Evolutionary conservation across 2,888 invertebrate genomes (phyloP), one percentile per base, ranked within the genome.

Genomic region (Nowickia ferox): DNA sequence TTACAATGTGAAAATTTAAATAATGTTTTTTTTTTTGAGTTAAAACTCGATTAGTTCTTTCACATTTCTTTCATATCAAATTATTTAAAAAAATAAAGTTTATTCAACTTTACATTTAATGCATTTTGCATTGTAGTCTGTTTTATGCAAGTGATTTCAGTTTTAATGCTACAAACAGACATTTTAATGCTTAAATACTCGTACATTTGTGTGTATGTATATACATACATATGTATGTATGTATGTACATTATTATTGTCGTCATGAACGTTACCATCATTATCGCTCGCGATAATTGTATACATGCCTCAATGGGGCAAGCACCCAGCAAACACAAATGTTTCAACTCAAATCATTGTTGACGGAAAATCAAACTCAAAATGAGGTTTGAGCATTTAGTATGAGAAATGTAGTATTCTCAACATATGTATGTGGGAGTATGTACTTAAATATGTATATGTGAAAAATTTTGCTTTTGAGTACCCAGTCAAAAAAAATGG

Each of bases 71-170:
- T 46, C 38, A 46, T 63, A 55, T 1, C 9, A n/a, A 63, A 53
- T 55, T 13, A 55, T 63, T 55, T 63, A 71, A 63, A 79, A 55
- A 19, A 40, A 66, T 74, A 48, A 65, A 80, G 80, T 72, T 80
- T 80, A 66, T 80, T 80, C 72, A 80, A 80, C 80, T 80, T 74
- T 72, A 15, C 38, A 57, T 69, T 11, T 17, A 68, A 68, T 59
- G n/a, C 19, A 59, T 22, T 48, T 74, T 59, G 19, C 40, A 46
- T 66, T 77, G 11, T 19, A 46, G 17, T 30, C 53, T n/a, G 63
- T 65, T 13, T 61, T 48, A 48, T 48, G 5, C 44, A 15, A 59
- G 19, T 44, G 59, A 44, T 19, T 71, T 44, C 38, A 53, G 53
- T 53, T 38, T 74, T 66, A 44, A 57, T 76, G 55, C 68, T 68